Percentiles rank a stretch among this genome's conserved stretches.
These are phyloP conservation scores for Podarcis cretensis DNA, from an alignment of 2,113 vertebrate species.

Conservation along the genomic window DNA sequence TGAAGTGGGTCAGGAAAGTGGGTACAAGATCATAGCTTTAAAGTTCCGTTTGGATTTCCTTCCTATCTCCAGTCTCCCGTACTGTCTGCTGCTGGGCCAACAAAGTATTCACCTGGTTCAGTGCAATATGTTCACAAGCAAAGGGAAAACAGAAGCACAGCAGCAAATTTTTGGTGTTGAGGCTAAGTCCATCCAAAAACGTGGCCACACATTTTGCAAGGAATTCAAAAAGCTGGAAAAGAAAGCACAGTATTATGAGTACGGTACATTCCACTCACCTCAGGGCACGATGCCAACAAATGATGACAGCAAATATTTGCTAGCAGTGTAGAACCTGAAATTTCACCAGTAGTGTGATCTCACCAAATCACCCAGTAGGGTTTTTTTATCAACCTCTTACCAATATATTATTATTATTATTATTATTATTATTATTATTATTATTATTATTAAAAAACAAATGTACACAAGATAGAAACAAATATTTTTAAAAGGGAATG, in stretches of 20 bases:
- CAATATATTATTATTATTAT: neutral
- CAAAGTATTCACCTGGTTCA: conserved; percentile 80
- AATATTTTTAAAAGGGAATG: too few species aligned
- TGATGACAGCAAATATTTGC: accelerated
- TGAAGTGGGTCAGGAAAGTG: too few species aligned
- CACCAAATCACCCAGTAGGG: neutral
- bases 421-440: too few species aligned
- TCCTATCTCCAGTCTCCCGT: neutral
- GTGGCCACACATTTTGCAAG: conserved; percentile 77
- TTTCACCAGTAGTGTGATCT: neutral
- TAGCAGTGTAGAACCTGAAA: neutral
- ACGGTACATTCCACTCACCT: neutral
- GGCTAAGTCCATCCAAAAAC: conserved; percentile 68
- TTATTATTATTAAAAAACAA: too few species aligned
- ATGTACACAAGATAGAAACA: too few species aligned
- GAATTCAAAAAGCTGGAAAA: conserved; percentile 86
- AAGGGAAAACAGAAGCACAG: conserved; percentile 90
- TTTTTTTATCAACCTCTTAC: too few species aligned
- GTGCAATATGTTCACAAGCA: conserved; percentile 78
- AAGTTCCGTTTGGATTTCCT: neutral
- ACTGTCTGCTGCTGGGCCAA: accelerated
- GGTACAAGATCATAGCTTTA: neutral
- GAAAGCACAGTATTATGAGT: neutral
- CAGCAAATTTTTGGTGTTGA: conserved; percentile 61
- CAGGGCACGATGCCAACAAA: accelerated